phyloP scores from a whole-genome alignment of 2,888 invertebrate species.

The Stenurella melanura region DNA sequence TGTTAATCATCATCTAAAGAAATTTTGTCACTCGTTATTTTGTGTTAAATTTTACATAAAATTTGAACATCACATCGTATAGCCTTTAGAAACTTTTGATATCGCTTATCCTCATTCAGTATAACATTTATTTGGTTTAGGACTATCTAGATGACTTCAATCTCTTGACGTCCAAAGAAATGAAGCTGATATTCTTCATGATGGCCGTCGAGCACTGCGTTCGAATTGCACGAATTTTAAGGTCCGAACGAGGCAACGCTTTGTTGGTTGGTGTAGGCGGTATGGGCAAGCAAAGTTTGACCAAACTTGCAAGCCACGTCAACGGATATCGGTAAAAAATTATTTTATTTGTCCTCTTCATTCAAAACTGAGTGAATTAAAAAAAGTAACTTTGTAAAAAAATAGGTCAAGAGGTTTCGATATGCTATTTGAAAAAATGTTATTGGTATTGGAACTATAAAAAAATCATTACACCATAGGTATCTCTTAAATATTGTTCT shows the following conservation, averaged over 20 bases:
- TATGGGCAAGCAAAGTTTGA: conserved; percentile 92
- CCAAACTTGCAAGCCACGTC: conserved; percentile 87
- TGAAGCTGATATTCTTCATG: conserved; percentile 90
- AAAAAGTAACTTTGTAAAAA: no score
- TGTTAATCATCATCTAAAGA: no score
- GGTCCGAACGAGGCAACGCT: conserved; percentile 91
- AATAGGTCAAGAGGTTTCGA: no score
- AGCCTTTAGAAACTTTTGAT: no score
- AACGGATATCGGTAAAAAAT: conserved; percentile 83
- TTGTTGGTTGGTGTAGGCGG: conserved; percentile 93
- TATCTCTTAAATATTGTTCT: no score
- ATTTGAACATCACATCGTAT: no score
- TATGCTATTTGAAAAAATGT: no score
- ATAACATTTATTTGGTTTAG: conserved; percentile 68
- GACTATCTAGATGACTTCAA: conserved; percentile 92
- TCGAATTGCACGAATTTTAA: conserved; percentile 88
- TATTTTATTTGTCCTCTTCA: neutral
- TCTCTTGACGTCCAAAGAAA: conserved; percentile 83
- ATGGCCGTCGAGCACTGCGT: conserved; percentile 93
- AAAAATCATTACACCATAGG: no score
- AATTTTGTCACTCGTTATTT: no score
- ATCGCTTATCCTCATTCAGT: no score
- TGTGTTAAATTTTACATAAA: no score
- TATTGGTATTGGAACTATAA: neutral
- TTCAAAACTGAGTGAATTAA: no score